Percentiles rank a stretch among this genome's conserved stretches.
Evolutionary conservation across 2,888 invertebrate genomes (phyloP).

Genomic region (Drosophila buzzatii): DNA sequence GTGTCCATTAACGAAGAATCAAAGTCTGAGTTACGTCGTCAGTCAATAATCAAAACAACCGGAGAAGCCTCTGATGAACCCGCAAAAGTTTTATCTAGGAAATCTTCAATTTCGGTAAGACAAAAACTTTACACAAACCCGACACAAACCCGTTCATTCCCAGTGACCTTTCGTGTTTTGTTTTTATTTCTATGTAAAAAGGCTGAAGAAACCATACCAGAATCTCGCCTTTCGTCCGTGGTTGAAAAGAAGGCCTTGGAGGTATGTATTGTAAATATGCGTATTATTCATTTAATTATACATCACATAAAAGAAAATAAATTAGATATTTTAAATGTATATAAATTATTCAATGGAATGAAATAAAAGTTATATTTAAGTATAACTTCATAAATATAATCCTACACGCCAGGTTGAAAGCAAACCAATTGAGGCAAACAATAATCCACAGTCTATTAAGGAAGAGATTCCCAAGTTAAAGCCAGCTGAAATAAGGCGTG

Average conservation of each 20-base stretch:
- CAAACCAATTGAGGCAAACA: slow-evolving; percentile 79
- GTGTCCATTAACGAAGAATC: slow-evolving; percentile 76
- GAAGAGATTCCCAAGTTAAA: slow-evolving; percentile 88
- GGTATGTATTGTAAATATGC: slow-evolving; percentile 66
- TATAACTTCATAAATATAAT: slow-evolving; percentile 33
- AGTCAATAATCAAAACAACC: slow-evolving; percentile 69
- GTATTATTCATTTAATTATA: neutral
- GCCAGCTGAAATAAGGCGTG: slow-evolving; percentile 85
- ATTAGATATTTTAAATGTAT: neutral
- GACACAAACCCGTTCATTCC: neutral
- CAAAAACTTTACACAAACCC: neutral
- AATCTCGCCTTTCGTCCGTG: slow-evolving; percentile 81
- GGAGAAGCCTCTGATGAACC: slow-evolving; percentile 67
- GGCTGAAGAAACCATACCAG: slow-evolving; percentile 76
- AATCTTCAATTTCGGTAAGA: slow-evolving; percentile 82
- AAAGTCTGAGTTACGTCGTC: slow-evolving; percentile 74
- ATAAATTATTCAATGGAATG: neutral
- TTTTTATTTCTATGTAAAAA: slow-evolving; percentile 27
- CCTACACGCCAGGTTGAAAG: slow-evolving; percentile 67
- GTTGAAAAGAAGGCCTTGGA: slow-evolving; percentile 80
- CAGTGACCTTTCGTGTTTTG: neutral
- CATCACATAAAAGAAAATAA: neutral
- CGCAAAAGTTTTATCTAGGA: slow-evolving; percentile 76
- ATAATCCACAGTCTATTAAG: slow-evolving; percentile 86
- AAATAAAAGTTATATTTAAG: neutral